Evolutionary conservation across 2,888 invertebrate species (phyloP), one percentile per base, ranked within the genome.

Genomic region (Teinopalpus imperialis): DNA sequence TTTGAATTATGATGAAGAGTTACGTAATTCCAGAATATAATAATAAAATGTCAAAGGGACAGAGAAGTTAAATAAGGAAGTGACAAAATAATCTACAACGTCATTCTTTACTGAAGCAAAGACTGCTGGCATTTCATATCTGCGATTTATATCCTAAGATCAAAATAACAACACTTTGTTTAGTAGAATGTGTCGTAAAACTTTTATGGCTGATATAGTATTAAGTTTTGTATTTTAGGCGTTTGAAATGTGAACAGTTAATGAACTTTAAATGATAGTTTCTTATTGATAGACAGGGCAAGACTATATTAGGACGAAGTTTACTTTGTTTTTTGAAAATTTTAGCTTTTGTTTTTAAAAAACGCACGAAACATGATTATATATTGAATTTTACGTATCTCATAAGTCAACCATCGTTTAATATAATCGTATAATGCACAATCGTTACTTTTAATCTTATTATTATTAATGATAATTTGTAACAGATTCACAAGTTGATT

Each of bases 21-120:
- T 43, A 23, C 16, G 24, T 24, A 26, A 24, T 37, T 37, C 37
- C n/a, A 23, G 18, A 6, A 18, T 34, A 10, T 43, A 36, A 36
- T 37, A 23, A 44, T 14, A 44, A 12, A 44, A 24, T 7, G 23
- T 35, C 24, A 24, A 37, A 31, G 12, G 8, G 16, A 44, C 36
- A 44, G 31, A 37, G 29, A 31, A 30, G 24, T 16, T 36, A 23
- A 30, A 36, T 16, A 20, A 23, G 30, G 29, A 23, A 35, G 35
- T 43, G 23, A 36, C 36, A 12, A 30, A 35, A 43, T 27, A 43
- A 43, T 36, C 16, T 24, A 24, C 7, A 36, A 10, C 37, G 18
- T 12, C 8, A 24, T 43, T 23, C n/a, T 43, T 43, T 16, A 24
- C 30, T 8, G 10, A 8, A 21, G 21, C 6, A 10, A 12, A 13